These are phyloP conservation scores for Dreissena rostriformis DNA, from an alignment of 1,140 invertebrate species.

Conservation along the genomic window DNA sequence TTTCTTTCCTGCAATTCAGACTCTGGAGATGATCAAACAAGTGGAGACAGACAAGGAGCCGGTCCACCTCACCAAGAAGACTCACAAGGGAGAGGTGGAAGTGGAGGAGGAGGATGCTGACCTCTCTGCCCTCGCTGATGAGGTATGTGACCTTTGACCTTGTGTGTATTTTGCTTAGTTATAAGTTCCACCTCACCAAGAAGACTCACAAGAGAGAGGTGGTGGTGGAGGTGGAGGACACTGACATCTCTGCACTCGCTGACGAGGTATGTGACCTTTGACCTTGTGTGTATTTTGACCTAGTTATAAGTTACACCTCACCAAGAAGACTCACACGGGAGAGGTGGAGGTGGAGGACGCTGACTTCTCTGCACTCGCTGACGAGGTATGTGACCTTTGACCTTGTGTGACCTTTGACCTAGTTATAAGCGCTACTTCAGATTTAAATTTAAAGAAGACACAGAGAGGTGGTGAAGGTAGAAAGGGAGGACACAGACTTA, in stretches of 20 bases:
- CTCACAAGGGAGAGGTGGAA: constrained; percentile 95
- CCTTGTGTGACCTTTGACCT: background rate
- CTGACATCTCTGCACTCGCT: constrained; percentile 79
- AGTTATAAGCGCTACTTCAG: constrained; percentile 4
- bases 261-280: constrained; percentile 66
- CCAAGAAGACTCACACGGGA: constrained; percentile 95
- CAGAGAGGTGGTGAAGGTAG: no score
- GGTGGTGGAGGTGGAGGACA: constrained; percentile 87
- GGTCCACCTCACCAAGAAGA: constrained; percentile 85
- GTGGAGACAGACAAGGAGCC: constrained; percentile 88
- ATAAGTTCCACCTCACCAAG: constrained; percentile 75
- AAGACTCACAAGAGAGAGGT: constrained; percentile 97
- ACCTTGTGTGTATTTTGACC: background rate
- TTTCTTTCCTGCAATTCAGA: constrained; percentile 58
- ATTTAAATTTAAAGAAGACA: background rate
- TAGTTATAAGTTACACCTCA: constrained; percentile 64
- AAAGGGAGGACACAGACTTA: no score
- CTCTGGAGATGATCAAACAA: constrained; percentile 92
- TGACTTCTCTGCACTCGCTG: constrained; percentile 72
- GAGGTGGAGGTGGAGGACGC: constrained; percentile 91
- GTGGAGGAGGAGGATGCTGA: constrained; percentile 87
- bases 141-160: constrained; percentile 68
- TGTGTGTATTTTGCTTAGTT: background rate
- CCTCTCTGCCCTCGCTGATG: constrained; percentile 69
- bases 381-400: constrained; percentile 61